phyloP scores from a whole-genome alignment of 2,888 invertebrate species.

The Ectobius pallidus region DNA sequence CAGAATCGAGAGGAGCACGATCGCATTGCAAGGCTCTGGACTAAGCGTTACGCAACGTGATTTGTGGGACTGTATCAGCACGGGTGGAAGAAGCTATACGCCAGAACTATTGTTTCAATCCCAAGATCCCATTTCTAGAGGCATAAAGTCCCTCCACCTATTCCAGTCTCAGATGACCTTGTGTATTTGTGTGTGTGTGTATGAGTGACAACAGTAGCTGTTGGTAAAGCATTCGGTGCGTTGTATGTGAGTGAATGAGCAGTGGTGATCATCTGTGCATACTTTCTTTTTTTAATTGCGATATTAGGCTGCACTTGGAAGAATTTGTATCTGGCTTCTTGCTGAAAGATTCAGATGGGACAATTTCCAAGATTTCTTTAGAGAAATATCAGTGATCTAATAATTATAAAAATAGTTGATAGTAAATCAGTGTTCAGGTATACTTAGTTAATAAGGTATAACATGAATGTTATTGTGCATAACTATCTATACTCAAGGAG shows the following conservation, averaged over 20 bases:
- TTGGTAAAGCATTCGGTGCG: constrained; percentile 6
- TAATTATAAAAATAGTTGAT: neutral
- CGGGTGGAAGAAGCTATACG: constrained; percentile 10
- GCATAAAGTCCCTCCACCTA: constrained; percentile 18
- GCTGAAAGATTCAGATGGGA: neutral
- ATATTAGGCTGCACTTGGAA: neutral
- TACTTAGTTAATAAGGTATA: constrained; percentile 3
- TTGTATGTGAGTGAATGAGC: constrained; percentile 18
- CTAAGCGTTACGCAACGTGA: constrained; percentile 96
- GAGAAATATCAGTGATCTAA: neutral
- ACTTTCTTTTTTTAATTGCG: constrained; percentile 12
- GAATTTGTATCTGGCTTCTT: neutral
- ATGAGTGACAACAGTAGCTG: constrained; percentile 5
- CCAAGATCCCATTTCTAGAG: constrained; percentile 16
- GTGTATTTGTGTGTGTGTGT: constrained; percentile 17
- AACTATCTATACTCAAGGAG: neutral
- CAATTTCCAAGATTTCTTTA: neutral
- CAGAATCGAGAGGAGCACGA: constrained; percentile 98
- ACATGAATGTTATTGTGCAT: neutral
- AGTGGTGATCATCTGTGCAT: constrained; percentile 9
- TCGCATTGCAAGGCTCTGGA: constrained; percentile 97
- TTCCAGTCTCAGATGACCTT: constrained; percentile 24
- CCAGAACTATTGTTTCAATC: constrained; percentile 2
- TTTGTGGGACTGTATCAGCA: constrained; percentile 52
- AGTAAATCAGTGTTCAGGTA: constrained; percentile 2